Evolutionary conservation across 1,140 invertebrate genomes (phyloP).

Genomic region (Achatina immaculata): DNA sequence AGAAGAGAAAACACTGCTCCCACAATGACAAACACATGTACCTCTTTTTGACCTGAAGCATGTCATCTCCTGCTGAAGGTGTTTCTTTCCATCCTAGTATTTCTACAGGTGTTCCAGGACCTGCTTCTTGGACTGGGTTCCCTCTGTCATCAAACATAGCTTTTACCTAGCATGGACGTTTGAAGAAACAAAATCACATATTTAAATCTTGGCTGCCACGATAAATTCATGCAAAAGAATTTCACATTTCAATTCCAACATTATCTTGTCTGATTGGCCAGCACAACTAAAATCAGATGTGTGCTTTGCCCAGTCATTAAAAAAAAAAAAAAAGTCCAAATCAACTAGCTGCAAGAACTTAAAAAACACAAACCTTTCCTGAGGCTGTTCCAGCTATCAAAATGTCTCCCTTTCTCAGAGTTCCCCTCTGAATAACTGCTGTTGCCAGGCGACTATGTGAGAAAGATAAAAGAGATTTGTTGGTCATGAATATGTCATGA

Average conservation of each 20-base stretch:
- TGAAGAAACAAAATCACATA: neutral
- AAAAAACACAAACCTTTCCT: conserved; percentile 83
- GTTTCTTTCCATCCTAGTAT: conserved; percentile 78
- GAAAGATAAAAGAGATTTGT: conserved; percentile 25
- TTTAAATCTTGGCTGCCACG: too few relatives aligned
- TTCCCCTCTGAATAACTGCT: conserved; percentile 89
- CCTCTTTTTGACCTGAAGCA: conserved; percentile 86
- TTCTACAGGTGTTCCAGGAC: conserved; percentile 86
- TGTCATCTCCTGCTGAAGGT: conserved; percentile 87
- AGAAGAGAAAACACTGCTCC: too few relatives aligned
- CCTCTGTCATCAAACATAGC: conserved; percentile 87
- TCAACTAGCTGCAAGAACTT: too few relatives aligned
- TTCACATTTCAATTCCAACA: too few relatives aligned
- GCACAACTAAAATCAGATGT: too few relatives aligned
- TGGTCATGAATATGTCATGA: neutral
- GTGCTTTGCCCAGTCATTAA: too few relatives aligned
- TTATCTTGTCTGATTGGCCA: too few relatives aligned
- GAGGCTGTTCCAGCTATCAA: conserved; percentile 86
- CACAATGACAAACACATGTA: too few relatives aligned
- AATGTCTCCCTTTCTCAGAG: conserved; percentile 83
- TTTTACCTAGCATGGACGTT: conserved; percentile 75
- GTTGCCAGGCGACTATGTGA: conserved; percentile 85
- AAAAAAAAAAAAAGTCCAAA: too few relatives aligned
- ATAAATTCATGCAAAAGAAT: neutral
- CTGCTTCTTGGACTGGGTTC: conserved; percentile 77